Percentiles rank a stretch among this genome's conserved stretches.
Evolutionary conservation across 2,888 invertebrate genomes (phyloP).

Genomic region (Tenthredo livida): DNA sequence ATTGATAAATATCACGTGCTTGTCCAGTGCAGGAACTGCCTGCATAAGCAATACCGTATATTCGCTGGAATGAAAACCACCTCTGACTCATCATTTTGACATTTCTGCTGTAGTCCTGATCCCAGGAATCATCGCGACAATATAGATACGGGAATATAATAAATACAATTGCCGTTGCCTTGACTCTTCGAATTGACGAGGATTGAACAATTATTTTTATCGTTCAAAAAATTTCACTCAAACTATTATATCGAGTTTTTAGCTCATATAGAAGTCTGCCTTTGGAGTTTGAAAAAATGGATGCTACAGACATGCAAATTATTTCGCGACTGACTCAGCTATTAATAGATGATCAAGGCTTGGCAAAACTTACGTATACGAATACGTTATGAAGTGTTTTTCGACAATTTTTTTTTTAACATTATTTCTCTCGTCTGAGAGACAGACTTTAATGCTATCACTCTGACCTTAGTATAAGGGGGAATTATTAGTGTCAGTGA

Average conservation of each 20-base stretch:
- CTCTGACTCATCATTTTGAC: constrained; percentile 34
- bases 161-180: neutral
- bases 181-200: neutral
- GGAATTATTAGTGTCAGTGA: neutral
- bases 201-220: neutral
- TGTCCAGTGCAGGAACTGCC: neutral
- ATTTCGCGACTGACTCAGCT: neutral
- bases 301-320: neutral
- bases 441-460: neutral
- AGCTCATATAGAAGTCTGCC: neutral
- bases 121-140: neutral
- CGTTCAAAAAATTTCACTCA: neutral
- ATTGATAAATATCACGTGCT: constrained; percentile 22
- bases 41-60: neutral
- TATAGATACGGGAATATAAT: neutral
- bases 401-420: neutral
- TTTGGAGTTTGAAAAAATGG: neutral
- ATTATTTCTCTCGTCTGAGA: neutral
- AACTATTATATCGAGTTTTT: neutral
- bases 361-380: neutral
- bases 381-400: neutral
- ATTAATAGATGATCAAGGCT: neutral
- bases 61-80: constrained; percentile 23
- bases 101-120: neutral
- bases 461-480: neutral